Percentiles rank a stretch among this genome's conserved stretches.
These are phyloP conservation scores for Ophiothrix spiculata DNA, from an alignment of 35 echinoderm and acorn worm species.

Conservation along the genomic window DNA sequence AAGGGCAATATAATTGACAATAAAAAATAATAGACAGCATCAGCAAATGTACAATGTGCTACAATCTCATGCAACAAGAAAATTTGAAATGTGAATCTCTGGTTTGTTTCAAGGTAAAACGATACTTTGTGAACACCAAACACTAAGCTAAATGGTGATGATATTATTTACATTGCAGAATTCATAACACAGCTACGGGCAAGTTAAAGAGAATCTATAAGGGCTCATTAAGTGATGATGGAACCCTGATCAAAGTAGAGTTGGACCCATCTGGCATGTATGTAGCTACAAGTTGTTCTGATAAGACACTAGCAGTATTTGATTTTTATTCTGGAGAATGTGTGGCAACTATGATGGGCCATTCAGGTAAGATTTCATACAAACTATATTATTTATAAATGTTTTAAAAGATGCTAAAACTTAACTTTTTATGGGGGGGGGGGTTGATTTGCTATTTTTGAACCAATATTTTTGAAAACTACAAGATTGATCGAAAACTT, in stretches of 20 bases:
- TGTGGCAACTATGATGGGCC: constrained; percentile 92
- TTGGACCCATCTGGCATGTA: constrained; percentile 96
- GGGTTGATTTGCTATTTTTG: neutral
- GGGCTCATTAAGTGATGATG: constrained; percentile 83
- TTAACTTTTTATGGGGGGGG: neutral
- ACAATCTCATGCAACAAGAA: too few relatives aligned
- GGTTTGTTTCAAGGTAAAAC: too few relatives aligned
- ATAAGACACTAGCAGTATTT: constrained; percentile 84
- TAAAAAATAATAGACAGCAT: too few relatives aligned
- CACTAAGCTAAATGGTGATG: too few relatives aligned
- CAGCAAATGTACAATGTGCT: too few relatives aligned
- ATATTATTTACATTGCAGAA: too few relatives aligned
- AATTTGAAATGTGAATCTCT: too few relatives aligned
- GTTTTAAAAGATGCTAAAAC: neutral
- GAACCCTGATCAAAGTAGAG: constrained; percentile 91
- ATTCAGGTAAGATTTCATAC: constrained; percentile 70
- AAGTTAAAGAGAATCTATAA: constrained; percentile 94
- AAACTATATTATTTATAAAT: neutral
- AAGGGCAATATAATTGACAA: too few relatives aligned
- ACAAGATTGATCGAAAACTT: too few relatives aligned
- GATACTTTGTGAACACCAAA: too few relatives aligned
- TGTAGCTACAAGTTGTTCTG: constrained; percentile 94
- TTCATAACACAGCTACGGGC: constrained; percentile 78
- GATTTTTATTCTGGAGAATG: constrained; percentile 93
- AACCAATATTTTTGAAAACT: neutral